Percentiles rank a stretch among this genome's conserved stretches.
These are phyloP conservation scores for Zygaena filipendulae DNA, from an alignment of 2,888 invertebrate genomes.

Conservation along the genomic window DNA sequence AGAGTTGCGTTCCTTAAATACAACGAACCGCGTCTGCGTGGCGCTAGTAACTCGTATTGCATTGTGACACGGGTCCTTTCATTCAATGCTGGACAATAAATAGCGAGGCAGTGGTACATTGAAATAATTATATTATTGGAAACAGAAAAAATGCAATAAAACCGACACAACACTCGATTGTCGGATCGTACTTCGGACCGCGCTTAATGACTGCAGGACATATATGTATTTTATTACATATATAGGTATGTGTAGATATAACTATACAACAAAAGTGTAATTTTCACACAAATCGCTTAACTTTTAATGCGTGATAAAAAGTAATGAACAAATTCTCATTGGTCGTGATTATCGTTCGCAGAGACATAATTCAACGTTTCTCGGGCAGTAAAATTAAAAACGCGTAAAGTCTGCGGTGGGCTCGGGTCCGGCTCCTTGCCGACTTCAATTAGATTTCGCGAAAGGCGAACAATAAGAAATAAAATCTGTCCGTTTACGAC, in stretches of 20 bases:
- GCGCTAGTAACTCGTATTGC: constrained; percentile 15
- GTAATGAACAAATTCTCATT: constrained; percentile 44
- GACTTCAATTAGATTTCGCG: constrained; percentile 65
- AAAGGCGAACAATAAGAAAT: constrained; percentile 67
- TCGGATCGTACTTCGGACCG: no score
- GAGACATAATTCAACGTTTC: constrained; percentile 45
- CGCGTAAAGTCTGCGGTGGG: constrained; percentile 49
- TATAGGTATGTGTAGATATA: no score
- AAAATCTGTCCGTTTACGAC: constrained; percentile 63
- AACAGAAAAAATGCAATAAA: no score
- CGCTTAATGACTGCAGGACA: no score
- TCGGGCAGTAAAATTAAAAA: constrained; percentile 57
- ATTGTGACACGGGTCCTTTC: constrained; percentile 18
- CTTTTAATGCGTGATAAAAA: constrained; percentile 50
- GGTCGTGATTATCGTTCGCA: constrained; percentile 36
- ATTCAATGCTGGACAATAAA: no score
- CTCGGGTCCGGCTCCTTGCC: constrained; percentile 29
- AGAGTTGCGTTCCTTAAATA: constrained; percentile 18
- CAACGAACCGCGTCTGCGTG: constrained; percentile 17
- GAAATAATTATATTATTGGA: constrained; percentile 19
- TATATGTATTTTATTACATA: no score
- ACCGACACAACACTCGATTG: no score
- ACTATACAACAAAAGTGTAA: no score
- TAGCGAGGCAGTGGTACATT: constrained; percentile 17
- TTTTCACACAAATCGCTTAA: constrained; percentile 27